Base-by-base conservation (phyloP, 2,888 invertebrate genomes). In the Zootermopsis nevadensis region DNA sequence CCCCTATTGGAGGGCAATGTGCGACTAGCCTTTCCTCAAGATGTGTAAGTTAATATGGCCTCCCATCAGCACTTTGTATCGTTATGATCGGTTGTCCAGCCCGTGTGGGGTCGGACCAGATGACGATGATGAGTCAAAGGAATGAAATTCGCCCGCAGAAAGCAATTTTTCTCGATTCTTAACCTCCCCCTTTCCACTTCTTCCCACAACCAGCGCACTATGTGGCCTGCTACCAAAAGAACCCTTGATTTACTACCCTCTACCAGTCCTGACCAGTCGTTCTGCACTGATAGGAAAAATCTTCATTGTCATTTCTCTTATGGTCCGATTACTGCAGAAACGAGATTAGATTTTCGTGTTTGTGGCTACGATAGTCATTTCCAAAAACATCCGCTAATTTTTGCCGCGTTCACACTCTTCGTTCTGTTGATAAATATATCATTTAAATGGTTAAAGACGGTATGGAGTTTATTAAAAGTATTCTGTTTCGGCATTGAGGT, bases 251-350 rank as follows among this genome's bases (percentile, higher is more conserved):
- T 77, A 77, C 77, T 53, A 55, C 55, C 77, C 55, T 53, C 60
- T 22, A 6, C 69, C 69, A 31, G 69, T 55, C 53, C 55, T 77
- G 31, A 22, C 48, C 53, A 55, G 77, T 77, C 77, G 77, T 55
- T 77, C 22, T 33, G 30, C 31, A 30, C 77, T 80, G 66, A 80
- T 77, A 77, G 48, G 67, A 48, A 60, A 60, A 82, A 82, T 77
- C 82, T 77, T 82, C 82, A 77, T 82, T 82, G 82, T 76, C 55
- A 82, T 82, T 74, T 82, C 66, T 77, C 77, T 66, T 82, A 66
- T 42, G 60, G 42, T 27, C 30, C 77, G 82, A 82, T 82, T 82
- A 82, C 77, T 77, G 77, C 48, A 31, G 76, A 48, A 53, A 33
- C 55, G 77, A 77, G 48, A 77, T 77, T 77, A 77, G 53, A 55